Conservation (phyloP, 1,140 invertebrate species). For the Drosophila pectinifera region DNA sequence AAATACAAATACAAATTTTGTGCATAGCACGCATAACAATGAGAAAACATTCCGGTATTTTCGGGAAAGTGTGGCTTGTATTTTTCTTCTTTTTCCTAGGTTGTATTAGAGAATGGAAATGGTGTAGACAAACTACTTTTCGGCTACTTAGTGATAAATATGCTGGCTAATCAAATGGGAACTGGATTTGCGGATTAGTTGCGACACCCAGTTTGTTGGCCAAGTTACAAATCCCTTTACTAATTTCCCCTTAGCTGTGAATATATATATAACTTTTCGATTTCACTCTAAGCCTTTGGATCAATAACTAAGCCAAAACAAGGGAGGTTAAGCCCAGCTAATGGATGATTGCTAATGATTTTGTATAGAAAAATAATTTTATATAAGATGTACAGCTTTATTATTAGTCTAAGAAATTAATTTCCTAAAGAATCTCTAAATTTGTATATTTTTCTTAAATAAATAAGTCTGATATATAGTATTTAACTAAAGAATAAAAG, state of each 20-base stretch:
- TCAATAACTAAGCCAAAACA: neutral
- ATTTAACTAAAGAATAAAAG: neutral
- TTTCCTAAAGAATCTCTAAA: neutral
- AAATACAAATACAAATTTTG: slow-evolving; percentile 60
- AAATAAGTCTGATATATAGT: rapidly evolving
- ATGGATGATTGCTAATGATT: neutral
- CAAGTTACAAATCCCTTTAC: slow-evolving; percentile 35
- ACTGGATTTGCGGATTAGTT: slow-evolving; percentile 47
- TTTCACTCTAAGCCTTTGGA: neutral
- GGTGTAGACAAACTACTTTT: slow-evolving; percentile 55
- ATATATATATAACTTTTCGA: neutral
- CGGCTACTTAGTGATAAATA: slow-evolving; percentile 62
- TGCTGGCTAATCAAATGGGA: slow-evolving; percentile 55
- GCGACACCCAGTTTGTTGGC: slow-evolving; percentile 2
- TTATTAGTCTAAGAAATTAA: neutral
- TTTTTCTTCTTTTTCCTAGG: neutral
- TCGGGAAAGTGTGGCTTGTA: neutral
- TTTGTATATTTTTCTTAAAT: too few relatives aligned
- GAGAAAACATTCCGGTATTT: slow-evolving; percentile 25
- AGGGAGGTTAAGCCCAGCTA: neutral
- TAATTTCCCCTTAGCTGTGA: slow-evolving; percentile 23
- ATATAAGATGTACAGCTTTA: neutral
- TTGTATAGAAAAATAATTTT: neutral
- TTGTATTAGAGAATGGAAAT: slow-evolving; percentile 29
- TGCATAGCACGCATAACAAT: slow-evolving; percentile 76